phyloP scores from a whole-genome alignment of 2,888 invertebrate species.

The Drosophila conformis region DNA sequence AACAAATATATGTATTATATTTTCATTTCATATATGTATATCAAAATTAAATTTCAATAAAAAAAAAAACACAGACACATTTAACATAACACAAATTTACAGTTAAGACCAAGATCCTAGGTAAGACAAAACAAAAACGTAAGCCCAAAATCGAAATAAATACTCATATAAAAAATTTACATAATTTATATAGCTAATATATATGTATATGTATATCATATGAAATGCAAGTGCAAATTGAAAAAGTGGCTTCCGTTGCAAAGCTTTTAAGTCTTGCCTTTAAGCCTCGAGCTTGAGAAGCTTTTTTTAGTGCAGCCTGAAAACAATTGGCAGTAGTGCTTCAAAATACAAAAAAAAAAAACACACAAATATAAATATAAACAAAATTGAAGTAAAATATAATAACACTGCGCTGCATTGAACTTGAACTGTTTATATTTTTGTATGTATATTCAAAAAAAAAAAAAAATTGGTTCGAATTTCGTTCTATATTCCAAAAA shows the following conservation, averaged over 20 bases:
- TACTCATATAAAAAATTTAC: conserved; percentile 26
- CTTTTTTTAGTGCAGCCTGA: conserved; percentile 63
- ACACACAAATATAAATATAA: conserved; percentile 40
- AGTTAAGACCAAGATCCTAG: conserved; percentile 58
- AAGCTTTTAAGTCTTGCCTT: conserved; percentile 69
- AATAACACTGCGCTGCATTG: conserved; percentile 63
- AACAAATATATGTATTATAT: conserved; percentile 3
- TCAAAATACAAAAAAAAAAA: conserved; percentile 30
- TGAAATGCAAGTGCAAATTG: conserved; percentile 49
- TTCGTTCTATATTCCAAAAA: conserved; percentile 82
- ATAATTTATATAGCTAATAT: conserved; percentile 33
- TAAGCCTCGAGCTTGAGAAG: conserved; percentile 65
- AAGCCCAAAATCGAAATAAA: conserved; percentile 47
- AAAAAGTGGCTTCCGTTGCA: conserved; percentile 64
- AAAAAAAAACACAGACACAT: conserved; percentile 32
- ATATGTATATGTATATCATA: conserved; percentile 18
- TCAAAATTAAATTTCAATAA: conserved; percentile 10
- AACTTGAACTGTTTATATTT: conserved; percentile 66
- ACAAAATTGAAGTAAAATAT: conserved; percentile 27
- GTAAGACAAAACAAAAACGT: conserved; percentile 58
- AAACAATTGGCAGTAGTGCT: conserved; percentile 72
- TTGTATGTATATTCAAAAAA: conserved; percentile 51
- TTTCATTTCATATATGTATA: conserved; percentile 16
- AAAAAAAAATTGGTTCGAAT: conserved; percentile 72
- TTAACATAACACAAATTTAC: conserved; percentile 54